phyloP scores from a whole-genome alignment of 2,888 invertebrate genomes.

The Pristionchus fissidentatus region DNA sequence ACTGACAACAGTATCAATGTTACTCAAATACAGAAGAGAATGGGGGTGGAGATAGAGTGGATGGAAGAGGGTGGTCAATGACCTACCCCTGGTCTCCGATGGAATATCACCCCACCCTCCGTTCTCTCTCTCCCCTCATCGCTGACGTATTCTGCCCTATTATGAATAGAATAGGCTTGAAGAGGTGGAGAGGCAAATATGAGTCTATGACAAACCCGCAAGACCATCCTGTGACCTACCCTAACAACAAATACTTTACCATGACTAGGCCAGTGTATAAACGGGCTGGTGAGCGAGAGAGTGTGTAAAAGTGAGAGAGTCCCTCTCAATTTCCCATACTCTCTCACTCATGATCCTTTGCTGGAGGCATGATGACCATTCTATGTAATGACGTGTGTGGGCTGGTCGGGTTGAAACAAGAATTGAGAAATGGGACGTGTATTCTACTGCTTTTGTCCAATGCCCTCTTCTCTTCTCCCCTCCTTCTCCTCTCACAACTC shows the following conservation, averaged over 20 bases:
- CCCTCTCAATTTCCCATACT: not conserved
- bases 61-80: not conserved
- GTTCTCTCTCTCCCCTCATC: not conserved
- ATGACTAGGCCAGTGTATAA: too few species aligned
- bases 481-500: not conserved
- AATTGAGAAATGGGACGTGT: too few species aligned
- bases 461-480: not conserved
- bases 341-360: not conserved
- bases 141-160: not conserved
- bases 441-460: not conserved
- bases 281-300: too few species aligned
- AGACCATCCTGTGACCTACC: too few species aligned
- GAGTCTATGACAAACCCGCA: too few species aligned
- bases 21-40: too few species aligned
- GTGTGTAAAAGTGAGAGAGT: too few species aligned
- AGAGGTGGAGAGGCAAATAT: not conserved
- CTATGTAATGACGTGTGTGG: too few species aligned
- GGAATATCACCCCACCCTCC: not conserved
- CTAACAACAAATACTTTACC: too few species aligned
- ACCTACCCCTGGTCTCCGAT: not conserved
- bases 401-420: too few species aligned
- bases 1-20: too few species aligned
- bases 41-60: conserved; percentile 1
- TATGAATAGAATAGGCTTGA: not conserved
- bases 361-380: not conserved